Percentiles rank a stretch among this genome's conserved stretches.
These are phyloP conservation scores for Stenodema calcarata DNA, from an alignment of 2,888 invertebrate genomes.

Conservation along the genomic window DNA sequence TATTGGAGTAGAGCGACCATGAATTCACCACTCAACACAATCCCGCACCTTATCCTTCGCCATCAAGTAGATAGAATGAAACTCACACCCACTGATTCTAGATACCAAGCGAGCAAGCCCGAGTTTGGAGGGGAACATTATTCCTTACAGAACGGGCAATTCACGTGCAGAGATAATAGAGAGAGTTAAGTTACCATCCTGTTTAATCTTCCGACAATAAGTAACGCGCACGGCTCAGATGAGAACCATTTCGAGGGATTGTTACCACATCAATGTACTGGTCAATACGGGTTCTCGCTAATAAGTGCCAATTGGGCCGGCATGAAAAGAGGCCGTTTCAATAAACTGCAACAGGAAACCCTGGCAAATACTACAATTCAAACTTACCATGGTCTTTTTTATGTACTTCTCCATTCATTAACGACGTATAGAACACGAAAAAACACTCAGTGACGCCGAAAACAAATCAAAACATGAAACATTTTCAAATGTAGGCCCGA, in stretches of 20 bases:
- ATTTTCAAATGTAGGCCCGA: neutral
- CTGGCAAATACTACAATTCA: neutral
- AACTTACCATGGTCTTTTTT: constrained; percentile 45
- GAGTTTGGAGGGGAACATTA: no score
- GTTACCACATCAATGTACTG: neutral
- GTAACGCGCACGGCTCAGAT: neutral
- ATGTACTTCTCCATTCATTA: constrained; percentile 50
- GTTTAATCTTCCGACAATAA: neutral
- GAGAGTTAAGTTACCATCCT: neutral
- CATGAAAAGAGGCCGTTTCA: constrained; percentile 34
- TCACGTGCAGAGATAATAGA: neutral
- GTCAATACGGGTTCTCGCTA: neutral
- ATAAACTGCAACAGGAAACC: constrained; percentile 9
- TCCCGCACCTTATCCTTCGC: no score
- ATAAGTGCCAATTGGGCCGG: constrained; percentile 42
- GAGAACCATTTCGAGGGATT: neutral
- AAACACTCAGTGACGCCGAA: constrained; percentile 17
- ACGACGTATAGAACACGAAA: constrained; percentile 29
- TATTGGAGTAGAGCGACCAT: no score
- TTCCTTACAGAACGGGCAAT: neutral
- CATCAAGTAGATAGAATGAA: no score
- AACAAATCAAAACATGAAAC: constrained; percentile 34
- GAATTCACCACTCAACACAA: no score
- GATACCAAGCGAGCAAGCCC: no score
- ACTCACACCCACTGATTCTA: no score